Conservation (phyloP, 2,888 invertebrate genomes). For the Agrotis exclamationis region DNA sequence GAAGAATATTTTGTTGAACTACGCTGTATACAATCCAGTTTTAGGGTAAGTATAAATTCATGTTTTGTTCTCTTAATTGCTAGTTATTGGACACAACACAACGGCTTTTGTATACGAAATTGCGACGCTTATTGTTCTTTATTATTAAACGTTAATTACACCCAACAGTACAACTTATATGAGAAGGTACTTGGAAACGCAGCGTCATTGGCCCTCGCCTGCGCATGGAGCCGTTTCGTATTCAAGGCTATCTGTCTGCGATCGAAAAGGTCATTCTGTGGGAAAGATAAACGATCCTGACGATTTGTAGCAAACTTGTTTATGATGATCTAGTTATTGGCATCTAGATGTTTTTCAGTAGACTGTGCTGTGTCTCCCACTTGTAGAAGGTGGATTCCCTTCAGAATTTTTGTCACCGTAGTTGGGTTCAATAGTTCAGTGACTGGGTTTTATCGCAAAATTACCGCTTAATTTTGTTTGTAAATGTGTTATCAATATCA, state of each 20-base stretch:
- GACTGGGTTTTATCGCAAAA: too few species aligned
- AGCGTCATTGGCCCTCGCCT: slow-evolving; percentile 18
- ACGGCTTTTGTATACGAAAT: slow-evolving; percentile 12
- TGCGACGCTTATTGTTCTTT: slow-evolving; percentile 25
- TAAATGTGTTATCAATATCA: too few species aligned
- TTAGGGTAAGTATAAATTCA: slow-evolving; percentile 91
- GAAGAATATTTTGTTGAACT: slow-evolving; percentile 98
- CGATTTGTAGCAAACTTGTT: not conserved
- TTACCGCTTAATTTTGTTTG: too few species aligned
- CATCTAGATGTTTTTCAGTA: too few species aligned
- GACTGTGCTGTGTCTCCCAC: too few species aligned
- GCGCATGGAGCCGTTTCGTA: not conserved
- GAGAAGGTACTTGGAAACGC: slow-evolving; percentile 6
- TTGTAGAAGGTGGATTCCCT: too few species aligned
- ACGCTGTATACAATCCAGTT: slow-evolving; percentile 97
- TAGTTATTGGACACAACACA: slow-evolving; percentile 30
- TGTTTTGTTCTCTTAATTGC: slow-evolving; percentile 8
- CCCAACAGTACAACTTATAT: not conserved
- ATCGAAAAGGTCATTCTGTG: not conserved
- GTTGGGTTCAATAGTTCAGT: too few species aligned
- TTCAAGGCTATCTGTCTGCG: slow-evolving; percentile 18
- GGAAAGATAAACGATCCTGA: not conserved
- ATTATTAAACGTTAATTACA: slow-evolving; percentile 23
- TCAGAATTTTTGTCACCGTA: too few species aligned
- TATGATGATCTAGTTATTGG: not conserved